Percentiles rank a stretch among this genome's conserved stretches.
Conservation (phyloP, 1,140 invertebrate species). For the Drosophila teissieri region DNA sequence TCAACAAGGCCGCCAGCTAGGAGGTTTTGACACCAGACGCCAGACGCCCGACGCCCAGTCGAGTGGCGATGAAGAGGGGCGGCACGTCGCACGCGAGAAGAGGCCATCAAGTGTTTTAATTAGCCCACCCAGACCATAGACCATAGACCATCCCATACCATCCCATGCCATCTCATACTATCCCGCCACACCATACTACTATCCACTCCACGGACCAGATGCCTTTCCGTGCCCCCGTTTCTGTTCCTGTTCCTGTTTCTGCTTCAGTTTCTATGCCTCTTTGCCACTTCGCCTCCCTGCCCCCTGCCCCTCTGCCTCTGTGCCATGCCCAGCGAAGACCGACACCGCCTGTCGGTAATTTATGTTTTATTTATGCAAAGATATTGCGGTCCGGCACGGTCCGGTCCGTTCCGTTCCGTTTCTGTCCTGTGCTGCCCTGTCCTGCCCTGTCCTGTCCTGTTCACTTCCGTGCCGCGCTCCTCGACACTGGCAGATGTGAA, state of each 20-base stretch:
- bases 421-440: no score
- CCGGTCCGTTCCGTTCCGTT: background rate
- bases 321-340: slow-evolving; percentile 9
- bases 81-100: slow-evolving; percentile 41
- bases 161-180: background rate
- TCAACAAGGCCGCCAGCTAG: slow-evolving; percentile 53
- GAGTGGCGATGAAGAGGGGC: slow-evolving; percentile 5
- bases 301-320: background rate
- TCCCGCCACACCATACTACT: background rate
- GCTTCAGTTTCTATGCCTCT: background rate
- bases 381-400: slow-evolving; percentile 49
- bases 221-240: background rate
- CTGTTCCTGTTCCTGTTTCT: background rate
- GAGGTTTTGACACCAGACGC: slow-evolving; percentile 41
- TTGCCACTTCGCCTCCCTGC: background rate
- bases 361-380: slow-evolving; percentile 80
- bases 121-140: slow-evolving; percentile 41
- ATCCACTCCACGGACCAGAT: slow-evolving; percentile 4
- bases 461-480: slow-evolving; percentile 6
- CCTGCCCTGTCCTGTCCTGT: background rate
- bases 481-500: slow-evolving; percentile 16
- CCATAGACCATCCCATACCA: background rate
- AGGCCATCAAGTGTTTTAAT: slow-evolving; percentile 78
- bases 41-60: slow-evolving; percentile 17
- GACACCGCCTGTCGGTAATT: slow-evolving; percentile 69